Evolutionary conservation across 2,888 invertebrate species (phyloP).

Genomic region (Mythimna lalbum): DNA sequence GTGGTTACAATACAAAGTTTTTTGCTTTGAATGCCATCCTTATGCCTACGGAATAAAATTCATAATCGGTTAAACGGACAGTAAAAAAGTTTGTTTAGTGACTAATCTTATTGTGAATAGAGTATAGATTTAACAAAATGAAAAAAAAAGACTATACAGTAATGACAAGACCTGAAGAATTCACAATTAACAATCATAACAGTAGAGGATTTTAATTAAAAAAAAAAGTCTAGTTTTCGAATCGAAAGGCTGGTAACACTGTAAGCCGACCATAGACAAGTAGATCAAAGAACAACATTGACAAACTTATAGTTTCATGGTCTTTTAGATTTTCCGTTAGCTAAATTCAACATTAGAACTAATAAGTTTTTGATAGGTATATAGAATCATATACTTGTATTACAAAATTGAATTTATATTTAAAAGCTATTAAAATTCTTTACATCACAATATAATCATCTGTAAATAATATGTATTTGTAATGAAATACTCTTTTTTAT

Average conservation of each 20-base stretch:
- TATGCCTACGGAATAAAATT: no score
- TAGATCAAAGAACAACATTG: not conserved
- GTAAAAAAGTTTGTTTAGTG: no score
- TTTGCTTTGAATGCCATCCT: no score
- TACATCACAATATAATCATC: constrained; percentile 28
- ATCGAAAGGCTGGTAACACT: not conserved
- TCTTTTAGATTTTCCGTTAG: not conserved
- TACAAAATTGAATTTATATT: constrained; percentile 33
- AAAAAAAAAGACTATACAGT: no score
- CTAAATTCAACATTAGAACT: not conserved
- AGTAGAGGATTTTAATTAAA: no score
- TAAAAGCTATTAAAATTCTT: constrained; percentile 32
- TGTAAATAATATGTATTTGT: constrained; percentile 40
- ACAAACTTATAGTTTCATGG: not conserved
- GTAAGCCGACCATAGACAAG: not conserved
- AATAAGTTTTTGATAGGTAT: constrained; percentile 22
- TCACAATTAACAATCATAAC: no score
- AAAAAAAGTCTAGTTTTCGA: not conserved
- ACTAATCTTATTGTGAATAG: no score
- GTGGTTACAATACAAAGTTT: no score
- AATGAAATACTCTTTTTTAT: constrained; percentile 49
- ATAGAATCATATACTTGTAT: constrained; percentile 4
- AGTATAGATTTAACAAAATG: no score
- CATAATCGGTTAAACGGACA: no score
- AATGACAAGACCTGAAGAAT: no score